phyloP scores from a whole-genome alignment of 2,113 vertebrate species.

The Trochalopteron elliotii region DNA sequence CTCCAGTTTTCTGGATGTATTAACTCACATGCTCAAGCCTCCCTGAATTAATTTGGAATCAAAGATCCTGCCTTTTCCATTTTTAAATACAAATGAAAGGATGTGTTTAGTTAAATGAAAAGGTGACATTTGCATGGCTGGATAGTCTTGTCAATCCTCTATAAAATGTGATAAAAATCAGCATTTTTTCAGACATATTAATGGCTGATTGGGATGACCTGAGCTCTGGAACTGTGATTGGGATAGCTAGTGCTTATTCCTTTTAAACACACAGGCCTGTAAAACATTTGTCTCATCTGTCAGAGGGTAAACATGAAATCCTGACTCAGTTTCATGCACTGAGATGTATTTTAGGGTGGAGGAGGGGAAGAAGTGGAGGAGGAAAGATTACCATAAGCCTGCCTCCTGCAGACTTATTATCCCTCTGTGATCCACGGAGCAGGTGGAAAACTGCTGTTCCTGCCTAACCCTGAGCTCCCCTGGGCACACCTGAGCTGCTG shows the following conservation, averaged over 20 bases:
- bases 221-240: neutral
- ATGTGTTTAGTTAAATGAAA: neutral
- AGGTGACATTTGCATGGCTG: neutral
- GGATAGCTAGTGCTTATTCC: neutral
- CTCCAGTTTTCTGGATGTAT: neutral
- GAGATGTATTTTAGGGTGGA: neutral
- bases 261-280: neutral
- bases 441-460: neutral
- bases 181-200: neutral
- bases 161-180: neutral
- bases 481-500: rapidly evolving
- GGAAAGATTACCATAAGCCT: neutral
- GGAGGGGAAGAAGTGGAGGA: neutral
- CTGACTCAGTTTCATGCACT: neutral
- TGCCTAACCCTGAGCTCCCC: neutral
- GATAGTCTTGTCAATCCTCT: neutral
- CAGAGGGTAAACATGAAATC: neutral
- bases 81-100: neutral
- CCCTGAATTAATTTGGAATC: neutral
- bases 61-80: neutral
- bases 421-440: neutral
- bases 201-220: neutral
- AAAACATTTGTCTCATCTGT: neutral
- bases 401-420: neutral
- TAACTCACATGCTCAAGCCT: neutral